Conservation (phyloP, 2,888 invertebrate species). For the Drosophila pseudotakahashii region DNA sequence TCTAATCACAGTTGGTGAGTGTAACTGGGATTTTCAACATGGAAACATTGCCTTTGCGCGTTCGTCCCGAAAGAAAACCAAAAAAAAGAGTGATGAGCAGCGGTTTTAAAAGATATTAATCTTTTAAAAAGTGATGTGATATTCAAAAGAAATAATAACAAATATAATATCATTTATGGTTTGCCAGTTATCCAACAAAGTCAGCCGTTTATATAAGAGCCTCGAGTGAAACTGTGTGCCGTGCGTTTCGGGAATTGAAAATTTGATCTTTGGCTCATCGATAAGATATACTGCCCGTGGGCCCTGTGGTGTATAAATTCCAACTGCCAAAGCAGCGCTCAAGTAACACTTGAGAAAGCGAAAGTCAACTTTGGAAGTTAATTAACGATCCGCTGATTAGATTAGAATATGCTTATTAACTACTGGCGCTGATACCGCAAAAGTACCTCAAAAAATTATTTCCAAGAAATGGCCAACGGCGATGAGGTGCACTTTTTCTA, state of each 20-base stretch:
- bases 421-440: slow-evolving; percentile 12
- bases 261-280: slow-evolving; percentile 38
- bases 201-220: slow-evolving; percentile 15
- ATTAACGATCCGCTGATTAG: slow-evolving; percentile 45
- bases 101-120: neutral
- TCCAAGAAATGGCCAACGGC: slow-evolving; percentile 19
- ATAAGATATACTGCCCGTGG: slow-evolving; percentile 30
- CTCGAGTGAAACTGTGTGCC: neutral
- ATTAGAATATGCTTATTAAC: slow-evolving; percentile 48
- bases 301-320: slow-evolving; percentile 36
- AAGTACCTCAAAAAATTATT: slow-evolving; percentile 1
- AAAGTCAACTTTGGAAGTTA: slow-evolving; percentile 48
- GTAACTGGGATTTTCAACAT: slow-evolving; percentile 83
- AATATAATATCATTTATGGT: neutral
- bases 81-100: neutral
- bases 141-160: too few species aligned
- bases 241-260: slow-evolving; percentile 7
- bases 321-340: slow-evolving; percentile 36
- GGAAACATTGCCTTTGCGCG: slow-evolving; percentile 61
- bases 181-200: neutral
- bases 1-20: slow-evolving; percentile 83
- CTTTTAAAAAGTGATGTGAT: slow-evolving; percentile 1
- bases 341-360: slow-evolving; percentile 58
- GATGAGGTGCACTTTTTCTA: slow-evolving; percentile 17
- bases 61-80: slow-evolving; percentile 6